Evolutionary conservation across 1,140 invertebrate species (phyloP).

Genomic region (Macrobrachium nipponense): DNA sequence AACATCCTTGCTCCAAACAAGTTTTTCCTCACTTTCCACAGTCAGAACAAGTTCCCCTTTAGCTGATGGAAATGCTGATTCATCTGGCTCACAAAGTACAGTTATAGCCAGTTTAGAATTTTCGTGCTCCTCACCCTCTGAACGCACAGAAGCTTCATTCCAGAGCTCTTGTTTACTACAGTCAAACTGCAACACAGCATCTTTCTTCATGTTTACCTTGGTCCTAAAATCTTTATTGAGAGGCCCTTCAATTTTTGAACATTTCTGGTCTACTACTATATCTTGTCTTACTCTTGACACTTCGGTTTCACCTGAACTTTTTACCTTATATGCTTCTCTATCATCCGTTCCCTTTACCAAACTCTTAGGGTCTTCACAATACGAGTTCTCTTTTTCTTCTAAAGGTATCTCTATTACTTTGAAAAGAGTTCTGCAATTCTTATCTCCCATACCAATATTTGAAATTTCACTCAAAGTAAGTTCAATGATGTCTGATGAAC

Average conservation of each 20-base stretch:
- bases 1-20: slow-evolving; percentile 13
- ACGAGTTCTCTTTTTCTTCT: background rate
- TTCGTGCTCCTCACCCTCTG: background rate
- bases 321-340: too few species aligned
- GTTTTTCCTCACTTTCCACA: slow-evolving; percentile 22
- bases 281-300: too few species aligned
- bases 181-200: too few species aligned
- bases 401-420: slow-evolving; percentile 12
- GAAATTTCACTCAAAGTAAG: slow-evolving; percentile 11
- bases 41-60: slow-evolving; percentile 19
- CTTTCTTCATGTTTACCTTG: too few species aligned
- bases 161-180: background rate
- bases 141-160: background rate
- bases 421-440: slow-evolving; percentile 24
- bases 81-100: slow-evolving; percentile 20
- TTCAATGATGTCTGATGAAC: background rate
- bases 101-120: slow-evolving; percentile 12
- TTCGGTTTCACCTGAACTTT: too few species aligned
- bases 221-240: too few species aligned
- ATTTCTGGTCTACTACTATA: too few species aligned
- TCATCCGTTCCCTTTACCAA: background rate
- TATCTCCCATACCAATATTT: slow-evolving; percentile 19
- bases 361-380: background rate
- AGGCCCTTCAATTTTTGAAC: too few species aligned
- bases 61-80: background rate